Evolutionary conservation across 2,113 vertebrate species (phyloP).

Genomic region (Coreoperca whiteheadi): DNA sequence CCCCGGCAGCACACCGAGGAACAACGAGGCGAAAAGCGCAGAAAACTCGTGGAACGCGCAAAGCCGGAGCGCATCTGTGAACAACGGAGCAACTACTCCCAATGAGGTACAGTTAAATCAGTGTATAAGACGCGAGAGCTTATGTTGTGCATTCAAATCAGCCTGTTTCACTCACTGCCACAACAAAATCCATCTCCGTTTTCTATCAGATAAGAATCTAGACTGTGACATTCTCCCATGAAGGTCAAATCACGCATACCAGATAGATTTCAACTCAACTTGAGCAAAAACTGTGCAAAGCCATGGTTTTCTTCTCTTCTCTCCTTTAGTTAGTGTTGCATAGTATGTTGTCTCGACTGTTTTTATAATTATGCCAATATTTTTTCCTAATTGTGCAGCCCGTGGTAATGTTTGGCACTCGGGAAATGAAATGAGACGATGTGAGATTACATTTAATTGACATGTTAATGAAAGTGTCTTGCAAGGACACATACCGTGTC

Average conservation of each 20-base stretch:
- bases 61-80: conserved; percentile 76
- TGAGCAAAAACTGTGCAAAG: neutral
- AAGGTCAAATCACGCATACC: conserved; percentile 72
- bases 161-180: neutral
- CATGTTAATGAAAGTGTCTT: conserved; percentile 61
- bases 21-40: conserved; percentile 87
- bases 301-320: neutral
- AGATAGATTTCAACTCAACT: conserved; percentile 43
- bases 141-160: neutral
- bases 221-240: conserved; percentile 57
- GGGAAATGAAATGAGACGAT: conserved; percentile 49
- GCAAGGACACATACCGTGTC: conserved; percentile 41
- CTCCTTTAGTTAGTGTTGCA: conserved; percentile 8
- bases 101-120: conserved; percentile 83
- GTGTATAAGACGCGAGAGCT: neutral
- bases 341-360: neutral
- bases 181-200: neutral
- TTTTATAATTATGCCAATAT: conserved; percentile 27
- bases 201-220: conserved; percentile 25
- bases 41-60: conserved; percentile 85
- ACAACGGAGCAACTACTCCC: conserved; percentile 86
- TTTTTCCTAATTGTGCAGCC: conserved; percentile 31
- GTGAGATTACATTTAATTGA: conserved; percentile 67
- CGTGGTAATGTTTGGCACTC: conserved; percentile 41
- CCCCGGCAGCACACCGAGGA: conserved; percentile 82